Percentiles rank a stretch among this genome's conserved stretches.
phyloP scores from a whole-genome alignment of 2,113 vertebrate species.

The Tragelaphus strepsiceros region DNA sequence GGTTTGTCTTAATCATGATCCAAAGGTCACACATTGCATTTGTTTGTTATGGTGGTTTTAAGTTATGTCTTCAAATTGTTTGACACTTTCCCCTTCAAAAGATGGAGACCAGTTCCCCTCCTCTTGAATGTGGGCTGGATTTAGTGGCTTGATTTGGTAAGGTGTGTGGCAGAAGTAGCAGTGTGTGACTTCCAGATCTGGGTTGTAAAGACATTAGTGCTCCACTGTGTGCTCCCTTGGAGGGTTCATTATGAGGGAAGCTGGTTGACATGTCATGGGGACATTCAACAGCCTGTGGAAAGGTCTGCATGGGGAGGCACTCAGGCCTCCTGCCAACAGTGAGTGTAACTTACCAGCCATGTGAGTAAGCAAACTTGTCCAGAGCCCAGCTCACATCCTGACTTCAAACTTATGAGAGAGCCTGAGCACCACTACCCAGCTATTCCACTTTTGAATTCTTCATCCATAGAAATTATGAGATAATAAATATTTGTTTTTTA shows the following conservation, averaged over 20 bases:
- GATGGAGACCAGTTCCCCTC: not conserved
- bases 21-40: not conserved
- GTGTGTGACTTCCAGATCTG: not conserved
- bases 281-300: not conserved
- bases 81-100: not conserved
- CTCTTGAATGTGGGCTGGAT: not conserved
- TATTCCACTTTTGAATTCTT: not conserved
- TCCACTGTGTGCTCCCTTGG: not conserved
- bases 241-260: not conserved
- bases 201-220: not conserved
- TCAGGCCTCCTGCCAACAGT: not conserved
- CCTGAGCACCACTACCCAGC: not conserved
- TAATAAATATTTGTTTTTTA: not conserved
- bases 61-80: not conserved
- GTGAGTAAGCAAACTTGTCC: not conserved
- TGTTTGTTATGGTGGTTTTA: not conserved
- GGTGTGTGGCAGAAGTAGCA: not conserved
- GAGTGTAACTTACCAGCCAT: not conserved
- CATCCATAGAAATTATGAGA: not conserved
- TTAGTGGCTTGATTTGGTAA: not conserved
- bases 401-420: not conserved
- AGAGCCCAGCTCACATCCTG: not conserved
- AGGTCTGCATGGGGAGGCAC: not conserved
- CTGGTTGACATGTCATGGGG: not conserved
- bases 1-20: not conserved